Evolutionary conservation across 2,888 invertebrate species (phyloP).

Genomic region (Linnaemya vulpina): DNA sequence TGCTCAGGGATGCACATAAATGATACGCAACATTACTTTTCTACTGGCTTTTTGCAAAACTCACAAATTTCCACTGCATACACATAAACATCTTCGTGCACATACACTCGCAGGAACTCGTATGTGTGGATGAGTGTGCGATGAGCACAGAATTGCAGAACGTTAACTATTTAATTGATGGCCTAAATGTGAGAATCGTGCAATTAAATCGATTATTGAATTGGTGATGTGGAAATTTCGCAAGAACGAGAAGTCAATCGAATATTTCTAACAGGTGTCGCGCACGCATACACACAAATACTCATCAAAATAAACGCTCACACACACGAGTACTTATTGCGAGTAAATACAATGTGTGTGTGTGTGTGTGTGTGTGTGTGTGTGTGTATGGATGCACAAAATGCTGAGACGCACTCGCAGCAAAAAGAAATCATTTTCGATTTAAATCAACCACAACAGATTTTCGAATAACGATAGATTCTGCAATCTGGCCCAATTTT

Average conservation of each 20-base stretch:
- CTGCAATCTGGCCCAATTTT: slow-evolving; percentile 60
- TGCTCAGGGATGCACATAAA: slow-evolving; percentile 64
- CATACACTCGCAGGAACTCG: too few relatives aligned
- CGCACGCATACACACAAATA: background rate
- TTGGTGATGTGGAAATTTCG: slow-evolving; percentile 54
- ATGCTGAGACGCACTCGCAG: too few relatives aligned
- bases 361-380: too few relatives aligned
- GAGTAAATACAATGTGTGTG: too few relatives aligned
- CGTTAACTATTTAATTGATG: slow-evolving; percentile 55
- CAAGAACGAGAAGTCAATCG: slow-evolving; percentile 1
- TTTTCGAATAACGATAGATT: slow-evolving; percentile 51
- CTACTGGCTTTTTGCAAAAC: slow-evolving; percentile 3
- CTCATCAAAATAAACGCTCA: background rate
- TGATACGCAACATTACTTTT: slow-evolving; percentile 71
- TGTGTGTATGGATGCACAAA: too few relatives aligned
- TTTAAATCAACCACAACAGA: slow-evolving; percentile 52
- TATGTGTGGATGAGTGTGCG: background rate
- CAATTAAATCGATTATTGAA: slow-evolving; percentile 57
- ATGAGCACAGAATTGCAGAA: background rate
- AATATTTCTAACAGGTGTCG: slow-evolving; percentile 22
- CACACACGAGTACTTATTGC: background rate
- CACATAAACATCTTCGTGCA: background rate
- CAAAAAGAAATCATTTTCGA: background rate
- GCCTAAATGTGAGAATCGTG: slow-evolving; percentile 48
- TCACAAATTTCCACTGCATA: background rate